Conservation (phyloP, 2,113 vertebrate genomes). For the Melospiza georgiana region DNA sequence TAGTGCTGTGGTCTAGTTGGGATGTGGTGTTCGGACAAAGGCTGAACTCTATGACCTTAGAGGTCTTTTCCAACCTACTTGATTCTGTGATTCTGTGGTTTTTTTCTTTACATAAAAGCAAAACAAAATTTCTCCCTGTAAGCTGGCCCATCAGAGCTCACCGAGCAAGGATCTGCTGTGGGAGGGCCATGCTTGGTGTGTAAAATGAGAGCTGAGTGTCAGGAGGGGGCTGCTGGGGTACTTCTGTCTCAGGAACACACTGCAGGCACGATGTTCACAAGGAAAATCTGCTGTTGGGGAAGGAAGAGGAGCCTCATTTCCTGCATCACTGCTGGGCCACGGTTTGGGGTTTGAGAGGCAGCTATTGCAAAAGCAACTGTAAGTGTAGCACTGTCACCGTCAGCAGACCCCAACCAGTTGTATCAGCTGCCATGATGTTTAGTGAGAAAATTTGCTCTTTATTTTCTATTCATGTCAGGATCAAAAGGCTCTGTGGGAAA, state of each 20-base stretch:
- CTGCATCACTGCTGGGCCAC: not conserved
- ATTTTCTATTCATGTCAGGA: not conserved
- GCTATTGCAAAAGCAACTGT: not conserved
- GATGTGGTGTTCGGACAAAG: not conserved
- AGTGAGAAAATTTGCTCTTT: not conserved
- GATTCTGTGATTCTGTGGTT: not conserved
- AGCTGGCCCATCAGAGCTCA: not conserved
- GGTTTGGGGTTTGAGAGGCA: not conserved
- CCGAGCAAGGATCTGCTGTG: accelerated
- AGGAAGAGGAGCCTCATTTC: not conserved
- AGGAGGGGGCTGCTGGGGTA: not conserved
- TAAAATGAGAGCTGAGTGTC: not conserved
- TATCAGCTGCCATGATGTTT: not conserved
- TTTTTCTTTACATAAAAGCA: not conserved
- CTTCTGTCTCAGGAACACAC: not conserved
- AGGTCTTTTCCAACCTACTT: not conserved
- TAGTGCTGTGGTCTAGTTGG: not conserved
- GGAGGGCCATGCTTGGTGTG: accelerated
- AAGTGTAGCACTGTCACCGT: accelerated
- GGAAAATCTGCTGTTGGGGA: not conserved
- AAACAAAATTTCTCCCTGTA: accelerated
- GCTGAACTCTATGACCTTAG: accelerated
- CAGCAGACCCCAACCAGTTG: not conserved
- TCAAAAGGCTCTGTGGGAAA: not conserved
- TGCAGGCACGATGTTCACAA: accelerated